Evolutionary conservation across 2,113 vertebrate species (phyloP).

Genomic region (Brevimyrus niger): DNA sequence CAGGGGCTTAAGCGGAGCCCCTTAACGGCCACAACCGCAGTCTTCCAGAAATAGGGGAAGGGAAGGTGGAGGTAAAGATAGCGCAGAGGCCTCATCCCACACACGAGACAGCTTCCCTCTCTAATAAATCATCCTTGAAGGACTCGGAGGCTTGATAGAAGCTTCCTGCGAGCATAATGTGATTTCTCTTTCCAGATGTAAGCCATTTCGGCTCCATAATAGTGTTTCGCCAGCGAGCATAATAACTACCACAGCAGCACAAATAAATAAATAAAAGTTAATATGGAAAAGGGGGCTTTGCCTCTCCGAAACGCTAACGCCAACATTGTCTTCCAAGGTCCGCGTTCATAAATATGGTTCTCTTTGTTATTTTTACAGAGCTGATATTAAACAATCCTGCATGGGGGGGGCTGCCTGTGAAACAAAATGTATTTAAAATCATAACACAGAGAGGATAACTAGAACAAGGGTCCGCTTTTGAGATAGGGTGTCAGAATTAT

Average conservation of each 20-base stretch:
- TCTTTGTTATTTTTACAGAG: neutral
- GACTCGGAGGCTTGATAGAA: constrained; percentile 38
- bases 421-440: constrained; percentile 10
- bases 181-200: constrained; percentile 22
- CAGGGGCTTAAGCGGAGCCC: constrained; percentile 46
- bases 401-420: neutral
- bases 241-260: neutral
- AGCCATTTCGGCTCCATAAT: neutral
- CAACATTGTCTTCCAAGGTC: neutral
- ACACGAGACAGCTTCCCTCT: constrained; percentile 46
- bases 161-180: constrained; percentile 20
- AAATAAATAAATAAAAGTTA: constrained; percentile 14
- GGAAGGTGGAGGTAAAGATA: constrained; percentile 58
- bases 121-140: constrained; percentile 54
- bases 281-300: neutral
- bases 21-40: constrained; percentile 55
- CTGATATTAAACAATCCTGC: constrained; percentile 1
- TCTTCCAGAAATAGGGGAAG: constrained; percentile 53
- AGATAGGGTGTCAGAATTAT: neutral
- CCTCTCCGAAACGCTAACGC: neutral
- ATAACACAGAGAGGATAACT: neutral
- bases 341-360: neutral
- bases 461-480: neutral
- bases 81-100: constrained; percentile 45
- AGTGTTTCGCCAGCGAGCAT: neutral